These are phyloP conservation scores for Pseudopleuronectes americanus DNA, from an alignment of 2,797 vertebrate species.

Conservation along the genomic window DNA sequence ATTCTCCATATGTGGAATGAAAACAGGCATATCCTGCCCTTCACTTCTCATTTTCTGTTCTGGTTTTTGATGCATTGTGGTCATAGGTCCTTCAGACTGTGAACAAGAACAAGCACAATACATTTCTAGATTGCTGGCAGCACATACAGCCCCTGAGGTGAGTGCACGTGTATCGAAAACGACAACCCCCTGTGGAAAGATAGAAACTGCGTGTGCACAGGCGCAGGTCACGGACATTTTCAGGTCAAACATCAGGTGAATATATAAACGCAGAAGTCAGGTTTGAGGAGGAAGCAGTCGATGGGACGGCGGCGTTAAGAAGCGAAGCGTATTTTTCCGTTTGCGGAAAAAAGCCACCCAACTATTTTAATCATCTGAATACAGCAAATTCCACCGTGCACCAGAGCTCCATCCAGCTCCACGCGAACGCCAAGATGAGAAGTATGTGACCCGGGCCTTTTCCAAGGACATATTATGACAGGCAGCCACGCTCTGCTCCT, in stretches of 20 bases:
- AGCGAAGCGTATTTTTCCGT: not conserved
- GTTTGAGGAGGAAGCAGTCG: not conserved
- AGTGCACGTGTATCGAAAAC: no score
- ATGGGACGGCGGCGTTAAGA: not conserved
- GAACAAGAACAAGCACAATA: no score
- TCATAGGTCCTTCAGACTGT: no score
- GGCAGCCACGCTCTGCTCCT: constrained; percentile 41
- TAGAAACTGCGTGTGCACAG: no score
- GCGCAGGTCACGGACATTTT: no score
- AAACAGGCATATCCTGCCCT: no score
- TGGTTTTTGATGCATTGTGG: no score
- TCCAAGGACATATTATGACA: constrained; percentile 62
- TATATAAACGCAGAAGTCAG: not conserved
- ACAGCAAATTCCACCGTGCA: constrained; percentile 30
- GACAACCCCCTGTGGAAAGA: no score
- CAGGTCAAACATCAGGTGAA: not conserved
- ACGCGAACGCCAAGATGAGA: constrained; percentile 34
- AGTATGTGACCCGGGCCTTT: constrained; percentile 47
- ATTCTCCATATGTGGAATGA: no score
- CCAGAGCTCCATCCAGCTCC: constrained; percentile 26
- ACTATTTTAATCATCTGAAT: constrained; percentile 27
- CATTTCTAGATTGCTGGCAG: no score
- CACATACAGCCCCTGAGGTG: no score
- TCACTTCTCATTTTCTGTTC: no score
- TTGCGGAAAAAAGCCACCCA: not conserved